phyloP scores from a whole-genome alignment of 2,113 vertebrate genomes.

The Chrysochloris asiatica region DNA sequence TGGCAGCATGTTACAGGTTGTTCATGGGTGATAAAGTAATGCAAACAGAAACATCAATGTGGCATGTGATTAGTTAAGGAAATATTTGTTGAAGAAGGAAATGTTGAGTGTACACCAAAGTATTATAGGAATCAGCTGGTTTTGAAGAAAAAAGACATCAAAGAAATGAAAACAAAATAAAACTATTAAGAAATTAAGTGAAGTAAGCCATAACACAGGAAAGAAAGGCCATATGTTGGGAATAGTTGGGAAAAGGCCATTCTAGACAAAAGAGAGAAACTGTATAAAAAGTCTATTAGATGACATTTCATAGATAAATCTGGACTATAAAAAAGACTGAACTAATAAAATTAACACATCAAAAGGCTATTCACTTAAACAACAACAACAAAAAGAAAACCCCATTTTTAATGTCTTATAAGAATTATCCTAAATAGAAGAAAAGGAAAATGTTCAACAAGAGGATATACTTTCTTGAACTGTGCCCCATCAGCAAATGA shows the following conservation, averaged over 20 bases:
- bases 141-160: slow-evolving; percentile 23
- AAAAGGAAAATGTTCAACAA: background rate
- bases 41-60: background rate
- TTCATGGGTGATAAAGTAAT: background rate
- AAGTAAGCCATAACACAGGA: background rate
- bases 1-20: background rate
- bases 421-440: background rate
- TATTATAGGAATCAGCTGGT: slow-evolving; percentile 1
- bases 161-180: too few relatives aligned
- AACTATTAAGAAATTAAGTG: slow-evolving; percentile 24
- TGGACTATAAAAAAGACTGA: background rate
- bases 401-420: slow-evolving; percentile 18
- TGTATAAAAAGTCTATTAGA: background rate
- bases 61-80: background rate
- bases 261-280: slow-evolving; percentile 15
- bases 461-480: background rate
- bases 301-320: slow-evolving; percentile 7
- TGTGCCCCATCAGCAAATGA: too few relatives aligned
- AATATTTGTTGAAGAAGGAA: slow-evolving; percentile 39
- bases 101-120: background rate
- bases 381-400: background rate
- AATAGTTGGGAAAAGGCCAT: background rate
- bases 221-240: background rate
- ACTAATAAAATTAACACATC: slow-evolving; percentile 38
- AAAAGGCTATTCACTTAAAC: background rate